Evolutionary conservation across 2,888 invertebrate species (phyloP).

Genomic region (Cerastis leucographa): DNA sequence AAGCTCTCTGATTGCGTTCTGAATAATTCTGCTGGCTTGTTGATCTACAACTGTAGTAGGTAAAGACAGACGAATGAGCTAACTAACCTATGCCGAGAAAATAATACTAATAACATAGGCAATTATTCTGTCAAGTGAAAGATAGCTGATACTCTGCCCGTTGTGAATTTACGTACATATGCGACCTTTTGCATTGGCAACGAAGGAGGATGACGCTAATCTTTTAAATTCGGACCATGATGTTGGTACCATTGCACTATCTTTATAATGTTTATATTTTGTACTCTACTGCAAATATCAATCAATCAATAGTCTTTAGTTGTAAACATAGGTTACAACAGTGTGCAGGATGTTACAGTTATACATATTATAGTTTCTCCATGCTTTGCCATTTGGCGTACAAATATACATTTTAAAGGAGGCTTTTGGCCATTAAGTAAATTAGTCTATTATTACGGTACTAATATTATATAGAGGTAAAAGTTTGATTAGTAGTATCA

Average conservation of each 20-base stretch:
- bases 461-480: too few species aligned
- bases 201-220: neutral
- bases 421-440: too few species aligned
- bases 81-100: neutral
- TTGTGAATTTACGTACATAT: neutral
- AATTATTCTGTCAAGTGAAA: neutral
- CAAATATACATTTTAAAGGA: too few species aligned
- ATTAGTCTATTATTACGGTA: too few species aligned
- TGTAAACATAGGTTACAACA: too few species aligned
- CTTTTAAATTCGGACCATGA: neutral
- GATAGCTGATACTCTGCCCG: neutral
- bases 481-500: too few species aligned
- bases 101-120: neutral
- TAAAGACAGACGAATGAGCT: too few species aligned
- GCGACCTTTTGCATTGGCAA: neutral
- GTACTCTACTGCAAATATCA: too few species aligned
- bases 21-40: slow-evolving; percentile 31
- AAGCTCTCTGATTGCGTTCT: slow-evolving; percentile 29
- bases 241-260: neutral
- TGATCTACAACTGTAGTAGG: neutral
- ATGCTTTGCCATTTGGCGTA: too few species aligned
- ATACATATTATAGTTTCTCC: too few species aligned
- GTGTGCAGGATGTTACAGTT: too few species aligned
- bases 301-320: too few species aligned
- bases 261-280: neutral